phyloP scores from a whole-genome alignment of 2,113 vertebrate species.

The Amphiprion percula region DNA sequence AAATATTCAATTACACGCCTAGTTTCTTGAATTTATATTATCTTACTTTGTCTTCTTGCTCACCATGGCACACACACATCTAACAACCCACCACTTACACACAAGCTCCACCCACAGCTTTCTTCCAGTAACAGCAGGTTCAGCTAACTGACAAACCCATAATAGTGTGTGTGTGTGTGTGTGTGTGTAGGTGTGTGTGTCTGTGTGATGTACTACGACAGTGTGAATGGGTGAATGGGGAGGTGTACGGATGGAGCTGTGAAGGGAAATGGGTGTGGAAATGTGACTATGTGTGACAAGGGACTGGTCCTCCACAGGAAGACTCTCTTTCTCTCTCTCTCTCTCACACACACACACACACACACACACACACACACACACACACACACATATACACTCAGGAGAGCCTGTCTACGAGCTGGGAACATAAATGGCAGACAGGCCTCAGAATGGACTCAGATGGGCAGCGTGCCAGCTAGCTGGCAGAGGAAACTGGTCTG shows the following conservation, averaged over 20 bases:
- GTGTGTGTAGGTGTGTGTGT: neutral
- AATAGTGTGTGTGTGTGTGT: neutral
- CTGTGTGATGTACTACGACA: slow-evolving; percentile 21
- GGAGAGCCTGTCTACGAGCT: slow-evolving; percentile 10
- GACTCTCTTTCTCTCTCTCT: neutral
- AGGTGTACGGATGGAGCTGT: slow-evolving; percentile 39
- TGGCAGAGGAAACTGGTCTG: slow-evolving; percentile 34
- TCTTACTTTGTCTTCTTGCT: too few relatives aligned
- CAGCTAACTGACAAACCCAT: neutral
- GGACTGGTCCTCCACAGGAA: slow-evolving; percentile 59
- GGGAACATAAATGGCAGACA: slow-evolving; percentile 57
- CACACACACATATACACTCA: slow-evolving; percentile 29
- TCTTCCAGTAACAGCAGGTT: slow-evolving; percentile 31
- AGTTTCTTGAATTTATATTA: too few relatives aligned
- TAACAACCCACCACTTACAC: neutral
- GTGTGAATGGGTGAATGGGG: slow-evolving; percentile 60
- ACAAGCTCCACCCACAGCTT: slow-evolving; percentile 8
- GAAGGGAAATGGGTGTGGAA: slow-evolving; percentile 56
- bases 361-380: slow-evolving; percentile 8
- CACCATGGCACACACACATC: too few relatives aligned
- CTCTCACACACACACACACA: slow-evolving; percentile 9
- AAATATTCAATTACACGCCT: too few relatives aligned
- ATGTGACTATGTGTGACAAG: slow-evolving; percentile 41
- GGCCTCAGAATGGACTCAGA: slow-evolving; percentile 48
- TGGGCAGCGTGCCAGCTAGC: slow-evolving; percentile 59